Evolutionary conservation across 2,888 invertebrate species (phyloP), one percentile per base, ranked within the genome.

Genomic region (Drosophila engyochracea): DNA sequence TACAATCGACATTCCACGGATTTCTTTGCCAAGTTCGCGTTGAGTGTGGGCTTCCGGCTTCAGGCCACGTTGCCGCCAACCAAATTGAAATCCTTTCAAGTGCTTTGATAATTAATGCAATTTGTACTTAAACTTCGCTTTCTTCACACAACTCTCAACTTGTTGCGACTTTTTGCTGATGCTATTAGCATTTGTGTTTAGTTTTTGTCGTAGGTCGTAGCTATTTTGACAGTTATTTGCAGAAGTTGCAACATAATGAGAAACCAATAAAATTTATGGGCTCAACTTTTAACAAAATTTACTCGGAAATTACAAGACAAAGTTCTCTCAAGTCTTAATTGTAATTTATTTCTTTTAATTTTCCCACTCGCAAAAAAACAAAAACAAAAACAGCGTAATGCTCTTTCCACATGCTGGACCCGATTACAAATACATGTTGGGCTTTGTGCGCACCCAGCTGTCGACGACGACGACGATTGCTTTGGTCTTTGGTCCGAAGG

Each of bases 381-480:
- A 19, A 39, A 19, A 9, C 31, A 39, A 39, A 41, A 41, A 22
- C 76, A 98, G 98, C 93, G 95, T 98, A 89, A 95, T 97, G 91
- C 96, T 98, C 85, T 95, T 98, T 89, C 97, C 97, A 5, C 95
- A 95, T 91, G 97, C 97, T 65, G 97, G 97, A 25, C 98, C 98
- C 19, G 98, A 98, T 93, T 96, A 98, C 86, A 97, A 98, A 93
- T 98, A 98, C 92, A 94, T 98, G 57, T 95, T 98, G 76, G 97
- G 98, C 53, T 98, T 98, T 93, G 95, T 98, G 79, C 95, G 98
- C 90, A 98, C 98, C 1, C 98, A 98, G 92, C 94, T 98, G 55
- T 98, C 98, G 37, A 98, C 98, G 6, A 97, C 98, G 7, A 97
- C 97, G 52, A 94, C 93, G 30, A 93, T 94, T 70, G 92, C 92